phyloP scores from a whole-genome alignment of 2,113 vertebrate species.

The Rallus limicola region DNA sequence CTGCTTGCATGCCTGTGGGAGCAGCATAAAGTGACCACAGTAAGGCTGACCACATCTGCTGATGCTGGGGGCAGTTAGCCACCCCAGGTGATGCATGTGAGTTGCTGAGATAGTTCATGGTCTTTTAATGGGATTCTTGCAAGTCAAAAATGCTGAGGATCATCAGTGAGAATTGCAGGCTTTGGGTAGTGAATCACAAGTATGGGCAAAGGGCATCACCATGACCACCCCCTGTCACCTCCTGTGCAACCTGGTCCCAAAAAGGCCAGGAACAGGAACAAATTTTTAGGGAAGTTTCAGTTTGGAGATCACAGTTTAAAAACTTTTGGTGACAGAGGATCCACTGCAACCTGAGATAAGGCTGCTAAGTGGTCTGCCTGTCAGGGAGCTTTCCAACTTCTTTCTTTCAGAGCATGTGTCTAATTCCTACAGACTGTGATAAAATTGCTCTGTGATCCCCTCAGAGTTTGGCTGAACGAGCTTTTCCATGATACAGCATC shows the following conservation, averaged over 20 bases:
- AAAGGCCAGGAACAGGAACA: neutral
- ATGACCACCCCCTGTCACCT: accelerated
- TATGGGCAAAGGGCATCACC: neutral
- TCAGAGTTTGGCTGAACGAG: slow-evolving; percentile 17
- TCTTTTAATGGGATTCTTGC: neutral
- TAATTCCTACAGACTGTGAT: slow-evolving; percentile 15
- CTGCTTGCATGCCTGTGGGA: neutral
- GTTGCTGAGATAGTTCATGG: neutral
- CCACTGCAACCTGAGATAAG: neutral
- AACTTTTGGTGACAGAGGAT: neutral
- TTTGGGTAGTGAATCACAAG: neutral
- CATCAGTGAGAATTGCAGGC: neutral
- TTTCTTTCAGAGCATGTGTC: neutral
- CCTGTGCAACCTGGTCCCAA: neutral
- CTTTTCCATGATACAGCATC: slow-evolving; percentile 12
- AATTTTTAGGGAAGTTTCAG: neutral
- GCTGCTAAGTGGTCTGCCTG: neutral
- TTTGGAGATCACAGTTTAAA: neutral
- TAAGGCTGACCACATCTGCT: neutral
- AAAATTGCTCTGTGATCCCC: neutral
- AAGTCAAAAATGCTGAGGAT: neutral
- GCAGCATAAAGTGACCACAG: neutral
- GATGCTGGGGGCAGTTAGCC: neutral
- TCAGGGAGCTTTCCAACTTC: neutral
- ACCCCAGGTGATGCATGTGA: accelerated